These are phyloP conservation scores for Microcebus lehilahytsara DNA, from an alignment of 2,113 vertebrate genomes.

Conservation along the genomic window DNA sequence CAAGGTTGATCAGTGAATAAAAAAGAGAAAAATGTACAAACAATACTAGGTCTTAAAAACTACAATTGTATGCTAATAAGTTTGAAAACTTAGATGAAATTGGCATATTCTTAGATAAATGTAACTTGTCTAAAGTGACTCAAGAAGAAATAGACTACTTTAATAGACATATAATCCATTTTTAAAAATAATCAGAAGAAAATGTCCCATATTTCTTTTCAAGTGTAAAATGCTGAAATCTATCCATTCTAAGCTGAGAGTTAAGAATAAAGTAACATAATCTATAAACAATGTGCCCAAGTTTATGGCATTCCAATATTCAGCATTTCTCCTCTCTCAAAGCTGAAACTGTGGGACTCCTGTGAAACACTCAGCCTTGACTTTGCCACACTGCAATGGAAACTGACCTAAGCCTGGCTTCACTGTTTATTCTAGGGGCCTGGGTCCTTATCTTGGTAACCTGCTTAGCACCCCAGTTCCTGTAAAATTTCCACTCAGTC, in stretches of 20 bases:
- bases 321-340: neutral
- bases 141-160: neutral
- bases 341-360: neutral
- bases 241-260: neutral
- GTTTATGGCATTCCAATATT: neutral
- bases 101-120: neutral
- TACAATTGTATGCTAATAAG: neutral
- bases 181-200: neutral
- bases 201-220: neutral
- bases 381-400: neutral
- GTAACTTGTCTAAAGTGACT: neutral
- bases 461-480: neutral
- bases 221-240: neutral
- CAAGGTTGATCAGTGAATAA: neutral
- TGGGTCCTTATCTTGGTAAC: neutral
- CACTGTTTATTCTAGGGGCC: neutral
- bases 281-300: neutral
- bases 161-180: neutral
- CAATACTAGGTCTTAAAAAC: neutral
- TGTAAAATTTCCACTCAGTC: neutral
- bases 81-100: constrained; percentile 14
- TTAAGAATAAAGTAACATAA: neutral
- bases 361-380: neutral
- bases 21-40: neutral
- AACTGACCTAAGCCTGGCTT: neutral